Percentiles rank a stretch among this genome's conserved stretches.
phyloP scores from a whole-genome alignment of 2,888 invertebrate genomes.

The Drosophila leonis region DNA sequence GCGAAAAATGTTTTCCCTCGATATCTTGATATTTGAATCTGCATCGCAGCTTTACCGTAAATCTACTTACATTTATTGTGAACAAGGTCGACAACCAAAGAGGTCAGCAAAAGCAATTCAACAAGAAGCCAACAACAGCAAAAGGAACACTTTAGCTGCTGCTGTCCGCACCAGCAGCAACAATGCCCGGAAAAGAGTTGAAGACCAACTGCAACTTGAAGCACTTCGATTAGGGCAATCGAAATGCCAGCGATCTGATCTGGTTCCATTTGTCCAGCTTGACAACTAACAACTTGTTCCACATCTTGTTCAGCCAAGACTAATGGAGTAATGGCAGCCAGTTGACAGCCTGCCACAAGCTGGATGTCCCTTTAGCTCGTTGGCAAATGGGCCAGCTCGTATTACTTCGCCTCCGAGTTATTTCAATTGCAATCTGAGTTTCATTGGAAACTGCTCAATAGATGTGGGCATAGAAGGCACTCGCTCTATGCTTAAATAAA shows the following conservation, averaged over 20 bases:
- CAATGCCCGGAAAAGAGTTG: background rate
- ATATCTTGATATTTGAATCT: background rate
- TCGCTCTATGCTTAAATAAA: background rate
- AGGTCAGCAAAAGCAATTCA: background rate
- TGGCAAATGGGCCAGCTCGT: constrained; percentile 7
- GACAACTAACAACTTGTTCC: constrained; percentile 49
- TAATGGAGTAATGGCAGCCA: constrained; percentile 32
- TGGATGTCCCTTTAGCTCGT: background rate
- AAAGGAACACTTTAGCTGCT: background rate
- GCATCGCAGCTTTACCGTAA: background rate
- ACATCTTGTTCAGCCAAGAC: constrained; percentile 23
- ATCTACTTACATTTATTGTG: constrained; percentile 3
- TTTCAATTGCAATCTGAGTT: background rate
- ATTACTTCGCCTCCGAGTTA: background rate
- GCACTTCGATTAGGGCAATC: constrained; percentile 29
- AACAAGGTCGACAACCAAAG: background rate
- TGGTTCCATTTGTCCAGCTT: constrained; percentile 44
- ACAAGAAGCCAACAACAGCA: background rate
- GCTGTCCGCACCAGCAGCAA: background rate
- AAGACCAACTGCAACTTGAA: constrained; percentile 8
- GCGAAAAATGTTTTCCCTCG: background rate
- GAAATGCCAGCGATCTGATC: constrained; percentile 27
- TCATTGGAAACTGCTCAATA: background rate
- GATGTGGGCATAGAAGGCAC: background rate
- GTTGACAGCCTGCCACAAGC: constrained; percentile 18